These are phyloP conservation scores for Zosterops borbonicus DNA, from an alignment of 2,113 vertebrate genomes.

Conservation along the genomic window DNA sequence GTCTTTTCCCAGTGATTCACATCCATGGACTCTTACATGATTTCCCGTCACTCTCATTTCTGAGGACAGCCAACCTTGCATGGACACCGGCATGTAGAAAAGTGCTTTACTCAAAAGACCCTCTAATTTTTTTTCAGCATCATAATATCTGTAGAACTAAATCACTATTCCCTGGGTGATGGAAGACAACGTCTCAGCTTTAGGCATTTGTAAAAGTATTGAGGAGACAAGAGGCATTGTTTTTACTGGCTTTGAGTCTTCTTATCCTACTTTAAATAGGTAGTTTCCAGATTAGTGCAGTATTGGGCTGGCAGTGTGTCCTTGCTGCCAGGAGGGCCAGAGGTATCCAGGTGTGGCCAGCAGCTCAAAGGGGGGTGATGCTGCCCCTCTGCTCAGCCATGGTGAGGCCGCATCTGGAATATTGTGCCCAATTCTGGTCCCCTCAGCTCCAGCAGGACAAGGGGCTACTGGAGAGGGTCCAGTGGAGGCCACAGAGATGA, in stretches of 20 bases:
- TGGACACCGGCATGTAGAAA: not conserved
- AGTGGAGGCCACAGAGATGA: not conserved
- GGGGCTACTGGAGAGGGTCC: not conserved
- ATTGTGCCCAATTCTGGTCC: not conserved
- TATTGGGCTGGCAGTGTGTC: not conserved
- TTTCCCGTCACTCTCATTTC: not conserved
- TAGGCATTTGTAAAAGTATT: not conserved
- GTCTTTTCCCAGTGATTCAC: not conserved
- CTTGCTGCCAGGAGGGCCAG: not conserved
- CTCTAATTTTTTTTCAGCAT: not conserved
- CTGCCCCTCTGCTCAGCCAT: fast-evolving
- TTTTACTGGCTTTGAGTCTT: not conserved
- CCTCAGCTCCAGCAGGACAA: not conserved
- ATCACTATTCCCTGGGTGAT: not conserved
- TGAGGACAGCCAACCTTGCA: not conserved
- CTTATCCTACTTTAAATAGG: not conserved
- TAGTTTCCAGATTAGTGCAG: not conserved
- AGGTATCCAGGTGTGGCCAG: not conserved
- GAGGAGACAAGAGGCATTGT: not conserved
- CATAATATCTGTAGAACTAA: not conserved
- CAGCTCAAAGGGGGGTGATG: not conserved
- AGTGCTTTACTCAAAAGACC: not conserved
- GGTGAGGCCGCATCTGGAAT: not conserved
- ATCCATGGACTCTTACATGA: not conserved
- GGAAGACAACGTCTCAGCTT: not conserved